Evolutionary conservation across 2,113 vertebrate genomes (phyloP).

Genomic region (Rhineura floridana): DNA sequence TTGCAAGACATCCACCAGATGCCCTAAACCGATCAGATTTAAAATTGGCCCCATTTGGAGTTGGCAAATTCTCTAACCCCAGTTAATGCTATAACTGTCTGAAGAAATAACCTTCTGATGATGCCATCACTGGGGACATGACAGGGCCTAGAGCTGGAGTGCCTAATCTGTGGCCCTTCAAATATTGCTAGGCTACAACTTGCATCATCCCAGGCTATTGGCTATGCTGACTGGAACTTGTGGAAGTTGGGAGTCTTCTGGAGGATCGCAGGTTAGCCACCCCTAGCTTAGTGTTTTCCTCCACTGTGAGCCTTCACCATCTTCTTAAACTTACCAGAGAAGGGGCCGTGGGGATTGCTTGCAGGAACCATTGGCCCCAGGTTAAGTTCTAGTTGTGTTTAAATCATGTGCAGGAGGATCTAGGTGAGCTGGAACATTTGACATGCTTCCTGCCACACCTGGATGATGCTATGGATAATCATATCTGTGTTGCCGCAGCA

Average conservation of each 20-base stretch:
- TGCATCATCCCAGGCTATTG: no score
- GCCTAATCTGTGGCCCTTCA: neutral
- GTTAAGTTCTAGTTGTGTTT: neutral
- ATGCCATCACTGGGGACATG: neutral
- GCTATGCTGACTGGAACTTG: no score
- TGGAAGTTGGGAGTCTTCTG: no score
- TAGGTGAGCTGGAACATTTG: neutral
- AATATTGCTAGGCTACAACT: no score
- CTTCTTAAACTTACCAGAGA: neutral
- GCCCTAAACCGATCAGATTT: neutral
- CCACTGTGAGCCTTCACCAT: neutral
- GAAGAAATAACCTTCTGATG: neutral
- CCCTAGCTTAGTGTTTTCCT: no score
- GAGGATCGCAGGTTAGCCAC: no score
- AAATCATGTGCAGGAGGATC: neutral
- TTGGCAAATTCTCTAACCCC: no score
- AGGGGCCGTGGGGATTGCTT: neutral
- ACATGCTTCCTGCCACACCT: neutral
- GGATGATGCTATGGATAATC: neutral
- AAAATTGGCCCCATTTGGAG: neutral
- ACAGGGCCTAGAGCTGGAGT: neutral
- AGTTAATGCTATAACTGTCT: no score
- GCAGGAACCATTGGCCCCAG: neutral
- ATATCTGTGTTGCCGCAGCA: neutral
- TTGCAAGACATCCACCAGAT: neutral